Evolutionary conservation across 2,888 invertebrate species (phyloP), one percentile per base, ranked within the genome.

Genomic region (Hedychridium roseum): DNA sequence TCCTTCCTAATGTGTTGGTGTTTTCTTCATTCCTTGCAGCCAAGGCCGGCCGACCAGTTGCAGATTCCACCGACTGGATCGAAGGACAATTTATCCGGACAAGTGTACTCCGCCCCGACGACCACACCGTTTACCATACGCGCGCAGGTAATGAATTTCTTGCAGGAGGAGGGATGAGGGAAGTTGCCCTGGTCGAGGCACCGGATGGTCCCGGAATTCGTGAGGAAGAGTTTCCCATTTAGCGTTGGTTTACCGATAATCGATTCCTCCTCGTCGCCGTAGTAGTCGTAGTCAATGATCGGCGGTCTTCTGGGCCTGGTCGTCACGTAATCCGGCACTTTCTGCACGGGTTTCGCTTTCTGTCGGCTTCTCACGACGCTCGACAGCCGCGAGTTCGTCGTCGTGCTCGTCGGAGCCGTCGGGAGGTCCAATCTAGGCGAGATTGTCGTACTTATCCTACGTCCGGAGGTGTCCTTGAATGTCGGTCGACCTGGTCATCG

Each of bases 61-160:
- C 94, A 94, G 63, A 93, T 93, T 15, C 93, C 92, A 2, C 92
- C 94, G 1, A 93, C 88, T 0, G 92, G 93, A 76, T 94, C 94
- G 74, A 92, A 94, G 67, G 91, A 91, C 2, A 94, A 82, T 21
- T 90, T 89, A 64, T 88, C 87, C 0, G 94, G 94, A 73, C 94
- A 94, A 9, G 91, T 88, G 80, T 94, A 94, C 68, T 92, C 92
- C 87, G 92, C 94, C 5, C 92, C 93, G 1, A 90, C 80, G 1
- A 92, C 85, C 11, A 86, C 85, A 9, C 88, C 89, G 68, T 86
- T 88, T 60, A 92, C 91, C 82, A 91, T 88, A 75, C 85, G 85
- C 17, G 94, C 92, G 79, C 95, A 95, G 14, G 91, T 92, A 66
- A 95, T 93, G 78, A 94, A 95, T 79, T 93, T 93, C 79, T 89